phyloP scores from a whole-genome alignment of 2,888 invertebrate genomes.

The Agrotis clavis region DNA sequence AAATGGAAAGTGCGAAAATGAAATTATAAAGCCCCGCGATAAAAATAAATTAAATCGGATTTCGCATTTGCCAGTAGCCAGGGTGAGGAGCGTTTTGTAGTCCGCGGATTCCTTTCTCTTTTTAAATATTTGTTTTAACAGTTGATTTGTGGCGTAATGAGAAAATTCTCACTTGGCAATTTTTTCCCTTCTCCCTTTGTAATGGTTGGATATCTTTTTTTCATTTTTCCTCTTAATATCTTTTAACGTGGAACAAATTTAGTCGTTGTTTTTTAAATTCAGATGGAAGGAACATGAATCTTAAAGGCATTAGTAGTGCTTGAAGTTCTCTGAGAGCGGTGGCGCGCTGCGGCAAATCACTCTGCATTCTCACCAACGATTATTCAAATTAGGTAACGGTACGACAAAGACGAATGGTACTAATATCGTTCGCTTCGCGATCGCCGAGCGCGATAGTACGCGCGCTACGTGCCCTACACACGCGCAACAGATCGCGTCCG shows the following conservation, averaged over 20 bases:
- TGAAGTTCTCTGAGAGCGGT: constrained; percentile 68
- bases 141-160: constrained; percentile 90
- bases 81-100: constrained; percentile 88
- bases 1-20: constrained; percentile 92
- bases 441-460: constrained; percentile 83
- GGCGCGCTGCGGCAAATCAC: constrained; percentile 83
- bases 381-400: constrained; percentile 90
- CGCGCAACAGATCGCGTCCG: constrained; percentile 87
- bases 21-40: constrained; percentile 91
- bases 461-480: constrained; percentile 86
- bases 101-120: constrained; percentile 88
- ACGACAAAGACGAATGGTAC: constrained; percentile 91
- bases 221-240: constrained; percentile 64
- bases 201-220: constrained; percentile 74
- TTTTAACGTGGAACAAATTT: constrained; percentile 58
- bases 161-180: constrained; percentile 88
- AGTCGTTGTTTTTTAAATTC: constrained; percentile 53
- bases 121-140: constrained; percentile 90
- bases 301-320: constrained; percentile 62
- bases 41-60: constrained; percentile 92
- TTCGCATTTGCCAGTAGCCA: constrained; percentile 89
- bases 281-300: constrained; percentile 60
- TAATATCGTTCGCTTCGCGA: constrained; percentile 88
- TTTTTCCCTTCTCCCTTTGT: constrained; percentile 77
- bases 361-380: constrained; percentile 90